A percentile compares a stretch with the other conserved stretches of the same genome.
Evolutionary conservation across 1,140 invertebrate species (phyloP).

Genomic region (Drosophila rhopaloa): DNA sequence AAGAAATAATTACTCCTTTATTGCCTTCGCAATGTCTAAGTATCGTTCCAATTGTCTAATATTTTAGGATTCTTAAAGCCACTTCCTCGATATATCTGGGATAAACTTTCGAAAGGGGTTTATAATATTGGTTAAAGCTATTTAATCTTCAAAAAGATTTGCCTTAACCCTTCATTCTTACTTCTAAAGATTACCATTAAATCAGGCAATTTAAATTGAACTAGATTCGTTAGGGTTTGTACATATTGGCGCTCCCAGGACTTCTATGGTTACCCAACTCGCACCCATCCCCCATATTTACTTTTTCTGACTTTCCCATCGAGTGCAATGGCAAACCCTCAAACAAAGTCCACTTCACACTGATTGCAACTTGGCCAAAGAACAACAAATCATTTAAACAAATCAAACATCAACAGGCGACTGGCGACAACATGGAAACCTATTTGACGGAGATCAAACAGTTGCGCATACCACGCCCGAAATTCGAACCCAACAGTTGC

Average conservation of each 20-base stretch:
- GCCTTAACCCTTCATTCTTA: too few species aligned
- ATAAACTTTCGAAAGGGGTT: too few species aligned
- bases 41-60: too few species aligned
- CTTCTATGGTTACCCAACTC: not conserved
- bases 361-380: constrained; percentile 72
- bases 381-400: constrained; percentile 75
- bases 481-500: constrained; percentile 90
- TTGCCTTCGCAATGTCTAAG: too few species aligned
- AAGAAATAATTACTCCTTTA: too few species aligned
- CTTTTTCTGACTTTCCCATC: constrained; percentile 16
- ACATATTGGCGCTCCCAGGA: too few species aligned
- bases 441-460: constrained; percentile 93
- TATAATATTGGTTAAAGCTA: too few species aligned
- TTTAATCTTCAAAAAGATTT: too few species aligned
- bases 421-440: constrained; percentile 88
- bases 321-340: constrained; percentile 31
- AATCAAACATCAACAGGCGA: constrained; percentile 68
- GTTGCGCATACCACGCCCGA: constrained; percentile 92
- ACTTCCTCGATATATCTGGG: too few species aligned
- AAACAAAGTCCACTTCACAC: constrained; percentile 47
- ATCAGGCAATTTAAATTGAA: not conserved
- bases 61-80: too few species aligned
- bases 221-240: not conserved
- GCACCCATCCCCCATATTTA: not conserved
- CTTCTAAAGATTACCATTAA: too few species aligned